phyloP scores from a whole-genome alignment of 2,113 vertebrate genomes.

The Oenanthe oenanthe region DNA sequence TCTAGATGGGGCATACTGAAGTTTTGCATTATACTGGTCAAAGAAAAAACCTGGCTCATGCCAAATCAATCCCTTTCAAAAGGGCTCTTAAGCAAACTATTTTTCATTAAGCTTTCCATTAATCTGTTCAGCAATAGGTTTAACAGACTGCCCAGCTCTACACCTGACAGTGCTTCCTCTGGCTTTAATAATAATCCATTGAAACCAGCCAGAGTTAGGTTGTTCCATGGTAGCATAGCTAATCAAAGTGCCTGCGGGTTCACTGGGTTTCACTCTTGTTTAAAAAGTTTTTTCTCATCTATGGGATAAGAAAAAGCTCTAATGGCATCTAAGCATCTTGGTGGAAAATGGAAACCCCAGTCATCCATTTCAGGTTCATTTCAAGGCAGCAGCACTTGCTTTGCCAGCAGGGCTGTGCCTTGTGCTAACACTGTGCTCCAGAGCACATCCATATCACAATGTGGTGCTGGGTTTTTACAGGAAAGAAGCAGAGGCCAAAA shows the following conservation, averaged over 20 bases:
- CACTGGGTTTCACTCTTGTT: neutral
- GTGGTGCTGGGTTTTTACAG: neutral
- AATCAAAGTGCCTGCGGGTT: neutral
- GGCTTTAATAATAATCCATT: neutral
- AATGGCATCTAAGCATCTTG: neutral
- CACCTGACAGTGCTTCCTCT: neutral
- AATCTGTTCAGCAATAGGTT: neutral
- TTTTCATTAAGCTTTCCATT: neutral
- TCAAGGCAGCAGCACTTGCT: neutral
- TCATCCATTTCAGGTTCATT: neutral
- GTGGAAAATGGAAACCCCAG: neutral
- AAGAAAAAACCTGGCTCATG: neutral
- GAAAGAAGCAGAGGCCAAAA: neutral
- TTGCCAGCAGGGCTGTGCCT: neutral
- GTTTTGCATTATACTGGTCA: neutral
- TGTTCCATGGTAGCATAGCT: neutral
- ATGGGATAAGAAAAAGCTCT: neutral
- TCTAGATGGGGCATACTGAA: neutral
- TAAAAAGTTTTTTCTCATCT: neutral
- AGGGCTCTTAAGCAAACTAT: neutral
- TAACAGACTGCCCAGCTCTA: neutral
- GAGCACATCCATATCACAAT: accelerated
- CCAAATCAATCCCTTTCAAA: neutral
- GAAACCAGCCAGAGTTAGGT: neutral
- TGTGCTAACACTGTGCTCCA: neutral